Conservation (phyloP, 2,888 invertebrate species). For the Electrophaes corylata region DNA sequence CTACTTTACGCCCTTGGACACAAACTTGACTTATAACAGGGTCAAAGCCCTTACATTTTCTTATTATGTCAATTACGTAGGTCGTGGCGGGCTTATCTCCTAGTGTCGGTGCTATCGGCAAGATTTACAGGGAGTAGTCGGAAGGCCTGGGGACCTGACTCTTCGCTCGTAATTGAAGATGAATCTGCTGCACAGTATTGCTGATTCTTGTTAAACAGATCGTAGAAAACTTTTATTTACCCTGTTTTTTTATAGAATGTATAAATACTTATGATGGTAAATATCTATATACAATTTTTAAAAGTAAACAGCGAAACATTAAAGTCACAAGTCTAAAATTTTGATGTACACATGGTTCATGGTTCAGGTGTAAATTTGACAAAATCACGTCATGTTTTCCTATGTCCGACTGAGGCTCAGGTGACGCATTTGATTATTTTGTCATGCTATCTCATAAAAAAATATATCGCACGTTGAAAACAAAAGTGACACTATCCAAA, state of each 20-base stretch:
- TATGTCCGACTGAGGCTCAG: too few relatives aligned
- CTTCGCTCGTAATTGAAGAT: conserved; percentile 20
- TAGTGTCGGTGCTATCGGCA: conserved; percentile 64
- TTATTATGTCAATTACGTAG: conserved; percentile 77
- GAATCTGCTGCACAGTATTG: conserved; percentile 17
- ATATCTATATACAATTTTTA: too few relatives aligned
- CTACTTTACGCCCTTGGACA: conserved; percentile 38
- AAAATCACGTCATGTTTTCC: too few relatives aligned
- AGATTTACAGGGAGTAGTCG: conserved; percentile 72
- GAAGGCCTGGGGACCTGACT: conserved; percentile 28
- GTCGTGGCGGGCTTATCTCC: conserved; percentile 70
- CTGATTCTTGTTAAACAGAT: not conserved
- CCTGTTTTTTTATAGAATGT: not conserved
- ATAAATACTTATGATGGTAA: too few relatives aligned
- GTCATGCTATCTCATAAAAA: too few relatives aligned
- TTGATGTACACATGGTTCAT: too few relatives aligned
- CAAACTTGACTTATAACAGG: conserved; percentile 48
- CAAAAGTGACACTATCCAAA: too few relatives aligned
- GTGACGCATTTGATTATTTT: too few relatives aligned
- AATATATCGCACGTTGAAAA: too few relatives aligned
- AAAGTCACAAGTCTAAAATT: too few relatives aligned
- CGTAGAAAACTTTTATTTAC: not conserved
- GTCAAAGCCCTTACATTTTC: conserved; percentile 58
- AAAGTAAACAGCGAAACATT: too few relatives aligned
- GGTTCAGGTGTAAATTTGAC: too few relatives aligned